A percentile compares a stretch with the other conserved stretches of the same genome.
Conservation (phyloP, 2,113 vertebrate genomes). For the Lucifuga dentata region DNA sequence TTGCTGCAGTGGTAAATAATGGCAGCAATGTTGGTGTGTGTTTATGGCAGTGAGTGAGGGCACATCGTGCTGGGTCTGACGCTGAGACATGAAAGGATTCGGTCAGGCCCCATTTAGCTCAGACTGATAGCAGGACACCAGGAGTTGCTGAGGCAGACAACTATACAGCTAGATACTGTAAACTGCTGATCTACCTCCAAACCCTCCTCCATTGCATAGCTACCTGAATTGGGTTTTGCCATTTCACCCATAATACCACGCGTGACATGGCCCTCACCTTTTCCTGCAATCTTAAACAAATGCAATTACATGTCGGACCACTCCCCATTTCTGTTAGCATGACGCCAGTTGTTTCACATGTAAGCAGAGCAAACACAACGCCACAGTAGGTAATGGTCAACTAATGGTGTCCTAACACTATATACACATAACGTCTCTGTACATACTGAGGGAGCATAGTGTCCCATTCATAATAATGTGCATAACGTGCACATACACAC, state of each 20-base stretch:
- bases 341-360: constrained; percentile 65
- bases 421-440: constrained; percentile 37
- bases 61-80: constrained; percentile 73
- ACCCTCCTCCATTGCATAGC: constrained; percentile 35
- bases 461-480: constrained; percentile 47
- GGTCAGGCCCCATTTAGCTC: constrained; percentile 84
- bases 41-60: constrained; percentile 76
- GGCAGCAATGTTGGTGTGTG: constrained; percentile 55
- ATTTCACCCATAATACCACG: constrained; percentile 52
- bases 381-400: constrained; percentile 57
- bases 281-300: constrained; percentile 72
- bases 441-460: background rate
- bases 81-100: constrained; percentile 79
- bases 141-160: constrained; percentile 73
- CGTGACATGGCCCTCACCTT: constrained; percentile 70
- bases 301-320: constrained; percentile 60
- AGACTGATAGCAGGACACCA: constrained; percentile 82
- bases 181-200: constrained; percentile 53
- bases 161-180: constrained; percentile 61
- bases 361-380: constrained; percentile 58
- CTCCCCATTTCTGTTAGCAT: constrained; percentile 54
- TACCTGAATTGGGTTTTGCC: constrained; percentile 44
- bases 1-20: constrained; percentile 73
- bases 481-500: constrained; percentile 26
- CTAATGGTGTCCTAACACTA: constrained; percentile 65